A percentile compares a stretch with the other conserved stretches of the same genome.
phyloP scores from a whole-genome alignment of 2,113 vertebrate species.

The Clinocottus analis region DNA sequence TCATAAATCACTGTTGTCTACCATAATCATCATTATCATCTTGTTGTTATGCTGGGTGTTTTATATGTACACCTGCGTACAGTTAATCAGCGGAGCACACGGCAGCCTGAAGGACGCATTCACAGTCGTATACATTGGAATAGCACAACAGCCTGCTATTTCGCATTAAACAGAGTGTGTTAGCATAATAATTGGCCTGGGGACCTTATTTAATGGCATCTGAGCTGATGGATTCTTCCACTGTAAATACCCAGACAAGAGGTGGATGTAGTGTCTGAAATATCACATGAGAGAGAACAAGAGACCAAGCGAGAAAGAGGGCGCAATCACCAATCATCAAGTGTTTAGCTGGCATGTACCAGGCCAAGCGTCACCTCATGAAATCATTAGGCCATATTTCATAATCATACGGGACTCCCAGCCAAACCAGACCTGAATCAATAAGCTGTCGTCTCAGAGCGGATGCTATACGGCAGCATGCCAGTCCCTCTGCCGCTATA shows the following conservation, averaged over 20 bases:
- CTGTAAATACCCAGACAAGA: constrained; percentile 16
- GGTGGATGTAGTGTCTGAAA: background rate
- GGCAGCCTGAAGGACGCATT: constrained; percentile 7
- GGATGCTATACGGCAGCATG: constrained; percentile 34
- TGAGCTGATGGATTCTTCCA: constrained; percentile 6
- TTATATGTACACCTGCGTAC: constrained; percentile 26
- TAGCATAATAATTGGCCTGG: background rate
- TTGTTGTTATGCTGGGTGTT: constrained; percentile 27
- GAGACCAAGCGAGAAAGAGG: constrained; percentile 6
- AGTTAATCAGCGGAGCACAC: constrained; percentile 39
- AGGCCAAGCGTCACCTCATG: constrained; percentile 60
- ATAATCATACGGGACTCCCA: constrained; percentile 59
- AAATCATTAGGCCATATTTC: constrained; percentile 72
- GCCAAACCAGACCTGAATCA: constrained; percentile 65
- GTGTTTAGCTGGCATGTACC: constrained; percentile 67
- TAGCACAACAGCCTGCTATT: background rate
- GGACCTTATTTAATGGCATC: background rate
- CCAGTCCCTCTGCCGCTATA: constrained; percentile 41
- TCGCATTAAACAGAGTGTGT: background rate
- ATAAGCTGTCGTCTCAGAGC: constrained; percentile 60
- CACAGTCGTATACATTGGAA: background rate
- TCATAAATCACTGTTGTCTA: constrained; percentile 30
- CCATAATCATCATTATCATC: constrained; percentile 51
- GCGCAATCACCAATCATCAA: constrained; percentile 54
- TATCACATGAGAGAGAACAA: background rate